Base-by-base conservation (phyloP, 2,888 invertebrate genomes). In the Parascotia fuliginaria region DNA sequence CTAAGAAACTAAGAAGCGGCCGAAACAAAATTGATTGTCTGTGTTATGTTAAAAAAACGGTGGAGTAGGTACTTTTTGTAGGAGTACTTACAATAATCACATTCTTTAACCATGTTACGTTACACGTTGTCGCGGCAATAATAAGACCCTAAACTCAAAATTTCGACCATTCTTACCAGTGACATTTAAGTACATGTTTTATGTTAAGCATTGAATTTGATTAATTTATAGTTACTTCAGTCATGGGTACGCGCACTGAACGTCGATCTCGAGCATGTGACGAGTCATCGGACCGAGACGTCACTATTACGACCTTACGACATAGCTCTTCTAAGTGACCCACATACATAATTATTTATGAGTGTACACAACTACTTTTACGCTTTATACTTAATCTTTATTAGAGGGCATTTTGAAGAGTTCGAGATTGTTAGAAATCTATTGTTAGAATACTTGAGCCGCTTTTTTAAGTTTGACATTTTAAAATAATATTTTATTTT, bases 221-320 rank as follows among this genome's bases (percentile, higher is more conserved):
- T 68, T 70, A 70, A 62, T 65, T 68, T 68, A 70, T 70, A 60
- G 69, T 70, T 60, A 56, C 49, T 48, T 60, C 60, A 64, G 68
- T 70, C 71, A 70, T 70, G 71, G 71, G 62, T 59, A 64, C 58
- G 42, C 34, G 32, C 42, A 42, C 43, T 36, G 50, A 40, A 28
- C 27, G 19, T 11, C 34, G 29, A 15, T 3, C 27, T 33, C 15
- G 58, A 65, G 49, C 71, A 70, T 70, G 64, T 57, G 69, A 68
- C 60, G 45, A 54, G 49, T 62, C 64, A 58, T 58, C 49, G 51
- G 43, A 70, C 65, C 69, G 58, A 55, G 57, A 64, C 66, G 50
- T 55, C 42, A 63, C 49, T 49, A 54, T 70, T 66, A 66, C 67
- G 54, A 65, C 70, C 60, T n/a, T n/a, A n/a, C n/a, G n/a, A n/a